phyloP scores from a whole-genome alignment of 53 echinoderm and acorn worm genomes.

The Temnopleurus reevesii region DNA sequence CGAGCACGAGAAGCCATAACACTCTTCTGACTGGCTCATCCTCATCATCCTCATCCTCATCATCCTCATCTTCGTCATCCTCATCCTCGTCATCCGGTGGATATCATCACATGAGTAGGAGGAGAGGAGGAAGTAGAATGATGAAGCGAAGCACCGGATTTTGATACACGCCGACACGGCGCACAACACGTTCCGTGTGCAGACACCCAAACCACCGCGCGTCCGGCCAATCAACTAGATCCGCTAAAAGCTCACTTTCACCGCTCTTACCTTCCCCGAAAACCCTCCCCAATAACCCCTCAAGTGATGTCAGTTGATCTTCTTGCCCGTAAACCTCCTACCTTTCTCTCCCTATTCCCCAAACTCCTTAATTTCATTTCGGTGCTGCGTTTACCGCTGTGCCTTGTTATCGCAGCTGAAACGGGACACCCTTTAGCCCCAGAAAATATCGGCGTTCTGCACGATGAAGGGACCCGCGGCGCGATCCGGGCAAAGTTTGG shows the following conservation, averaged over 20 bases:
- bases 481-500: conserved; percentile 43
- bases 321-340: conserved; percentile 49
- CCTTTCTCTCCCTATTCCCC: conserved; percentile 34
- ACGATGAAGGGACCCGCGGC: conserved; percentile 39
- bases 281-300: conserved; percentile 52
- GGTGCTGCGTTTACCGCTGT: conserved; percentile 44
- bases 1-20: conserved; percentile 14
- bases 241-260: conserved; percentile 56
- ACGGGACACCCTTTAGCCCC: conserved; percentile 52
- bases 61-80: neutral
- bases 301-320: conserved; percentile 59
- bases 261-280: conserved; percentile 39
- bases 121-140: conserved; percentile 39
- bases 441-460: conserved; percentile 50
- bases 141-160: neutral
- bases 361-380: conserved; percentile 56
- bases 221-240: conserved; percentile 50
- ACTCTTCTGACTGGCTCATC: conserved; percentile 17
- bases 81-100: neutral
- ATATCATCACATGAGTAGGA: conserved; percentile 34
- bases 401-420: conserved; percentile 56
- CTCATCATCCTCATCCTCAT: neutral
- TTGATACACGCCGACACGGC: conserved; percentile 14
- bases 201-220: conserved; percentile 28
- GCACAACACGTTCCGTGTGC: neutral